phyloP scores from a whole-genome alignment of 2,888 invertebrate species.

The Drosophila atripex region DNA sequence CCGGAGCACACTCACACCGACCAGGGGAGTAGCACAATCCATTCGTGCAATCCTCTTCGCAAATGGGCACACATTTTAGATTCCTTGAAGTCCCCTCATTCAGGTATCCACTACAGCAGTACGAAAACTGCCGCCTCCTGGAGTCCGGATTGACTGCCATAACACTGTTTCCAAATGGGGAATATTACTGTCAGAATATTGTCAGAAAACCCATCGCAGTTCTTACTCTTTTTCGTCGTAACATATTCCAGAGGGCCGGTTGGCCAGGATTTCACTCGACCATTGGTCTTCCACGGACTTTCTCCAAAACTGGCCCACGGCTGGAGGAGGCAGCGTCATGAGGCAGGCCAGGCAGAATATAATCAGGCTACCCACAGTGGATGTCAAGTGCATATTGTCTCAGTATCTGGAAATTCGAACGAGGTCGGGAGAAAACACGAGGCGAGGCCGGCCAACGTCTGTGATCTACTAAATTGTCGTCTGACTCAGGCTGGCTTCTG shows the following conservation, averaged over 20 bases:
- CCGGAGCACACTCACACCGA: constrained; percentile 81
- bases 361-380: constrained; percentile 37
- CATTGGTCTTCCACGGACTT: constrained; percentile 38
- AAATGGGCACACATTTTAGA: constrained; percentile 84
- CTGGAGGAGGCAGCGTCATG: constrained; percentile 20
- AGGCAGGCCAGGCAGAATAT: constrained; percentile 35
- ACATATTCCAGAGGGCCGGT: constrained; percentile 80
- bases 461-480: constrained; percentile 41
- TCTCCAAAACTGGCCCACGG: constrained; percentile 74
- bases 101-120: constrained; percentile 89
- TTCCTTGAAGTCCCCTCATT: constrained; percentile 85
- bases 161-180: constrained; percentile 47
- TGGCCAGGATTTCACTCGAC: constrained; percentile 63
- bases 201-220: constrained; percentile 35
- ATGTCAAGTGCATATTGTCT: constrained; percentile 43
- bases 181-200: not conserved
- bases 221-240: constrained; percentile 79
- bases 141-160: constrained; percentile 66
- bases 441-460: constrained; percentile 30
- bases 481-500: constrained; percentile 16
- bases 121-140: constrained; percentile 86
- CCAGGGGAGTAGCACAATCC: constrained; percentile 83
- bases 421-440: constrained; percentile 24
- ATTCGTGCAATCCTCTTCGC: constrained; percentile 84
- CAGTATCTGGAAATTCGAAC: constrained; percentile 4